These are phyloP conservation scores for Ephydatia muelleri DNA, from an alignment of 37 sponge, comb jelly and placozoan species.

Conservation along the genomic window DNA sequence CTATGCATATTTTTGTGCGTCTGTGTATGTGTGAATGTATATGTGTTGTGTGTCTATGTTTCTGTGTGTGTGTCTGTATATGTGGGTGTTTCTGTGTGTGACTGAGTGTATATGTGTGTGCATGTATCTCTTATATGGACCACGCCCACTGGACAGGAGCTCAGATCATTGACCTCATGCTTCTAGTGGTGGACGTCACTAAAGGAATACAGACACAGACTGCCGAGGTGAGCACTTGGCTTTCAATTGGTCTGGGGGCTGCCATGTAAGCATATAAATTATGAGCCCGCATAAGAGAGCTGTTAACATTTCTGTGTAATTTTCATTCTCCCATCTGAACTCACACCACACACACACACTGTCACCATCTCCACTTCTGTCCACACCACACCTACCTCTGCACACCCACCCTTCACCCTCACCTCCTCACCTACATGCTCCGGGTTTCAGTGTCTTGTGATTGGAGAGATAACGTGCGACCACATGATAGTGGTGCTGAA, in stretches of 20 bases:
- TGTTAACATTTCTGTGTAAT: too few relatives aligned
- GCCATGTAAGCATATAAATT: too few relatives aligned
- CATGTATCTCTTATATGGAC: not conserved
- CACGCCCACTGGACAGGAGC: constrained; percentile 54
- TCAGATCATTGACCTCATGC: constrained; percentile 96
- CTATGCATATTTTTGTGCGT: too few relatives aligned
- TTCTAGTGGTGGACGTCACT: constrained; percentile 90
- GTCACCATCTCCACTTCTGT: too few relatives aligned
- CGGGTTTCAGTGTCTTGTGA: constrained; percentile 82
- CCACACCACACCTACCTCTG: too few relatives aligned
- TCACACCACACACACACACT: too few relatives aligned
- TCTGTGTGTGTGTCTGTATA: constrained; percentile 3
- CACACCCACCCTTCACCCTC: too few relatives aligned
- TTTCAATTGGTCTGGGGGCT: too few relatives aligned
- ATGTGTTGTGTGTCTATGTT: not conserved
- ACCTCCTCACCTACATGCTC: too few relatives aligned
- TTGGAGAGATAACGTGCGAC: constrained; percentile 91
- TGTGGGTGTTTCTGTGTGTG: not conserved
- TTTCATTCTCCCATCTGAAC: too few relatives aligned
- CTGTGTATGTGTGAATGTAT: not conserved
- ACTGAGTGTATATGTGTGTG: not conserved
- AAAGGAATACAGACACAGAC: constrained; percentile 92
- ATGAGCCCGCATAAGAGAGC: too few relatives aligned
- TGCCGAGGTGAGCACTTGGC: too few relatives aligned
- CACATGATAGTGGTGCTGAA: constrained; percentile 93